phyloP scores from a whole-genome alignment of 2,113 vertebrate genomes.

The Trichomycterus rosablanca region DNA sequence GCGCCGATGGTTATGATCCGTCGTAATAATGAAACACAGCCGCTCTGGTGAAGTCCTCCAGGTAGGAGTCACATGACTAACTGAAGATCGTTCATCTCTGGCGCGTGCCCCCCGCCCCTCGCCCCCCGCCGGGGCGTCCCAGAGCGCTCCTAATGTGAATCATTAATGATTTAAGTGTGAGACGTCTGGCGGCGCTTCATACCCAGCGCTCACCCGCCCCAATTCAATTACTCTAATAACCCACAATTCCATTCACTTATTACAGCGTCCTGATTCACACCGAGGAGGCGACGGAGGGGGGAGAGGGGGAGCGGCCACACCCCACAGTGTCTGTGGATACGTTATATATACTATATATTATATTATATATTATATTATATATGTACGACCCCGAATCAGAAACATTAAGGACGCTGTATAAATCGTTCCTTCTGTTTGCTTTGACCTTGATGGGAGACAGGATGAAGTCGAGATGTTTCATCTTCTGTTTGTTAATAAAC shows the following conservation, averaged over 20 bases:
- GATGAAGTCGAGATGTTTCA: too few species aligned
- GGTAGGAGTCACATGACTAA: neutral
- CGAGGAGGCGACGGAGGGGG: neutral
- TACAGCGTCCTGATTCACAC: conserved; percentile 23
- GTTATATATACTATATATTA: too few species aligned
- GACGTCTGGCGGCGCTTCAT: conserved; percentile 27
- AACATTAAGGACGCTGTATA: too few species aligned
- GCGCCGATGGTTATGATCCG: neutral
- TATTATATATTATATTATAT: too few species aligned
- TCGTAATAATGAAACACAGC: neutral
- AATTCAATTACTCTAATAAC: conserved; percentile 42
- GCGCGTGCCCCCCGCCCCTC: too few species aligned
- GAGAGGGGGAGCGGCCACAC: neutral
- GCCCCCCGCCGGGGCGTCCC: neutral
- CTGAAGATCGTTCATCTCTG: neutral
- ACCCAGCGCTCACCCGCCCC: conserved; percentile 6
- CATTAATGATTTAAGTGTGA: conserved; percentile 38
- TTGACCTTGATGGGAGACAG: too few species aligned
- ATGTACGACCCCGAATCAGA: too few species aligned
- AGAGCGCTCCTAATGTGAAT: conserved; percentile 15
- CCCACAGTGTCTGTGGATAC: too few species aligned
- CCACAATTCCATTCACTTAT: conserved; percentile 31
- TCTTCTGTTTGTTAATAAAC: too few species aligned
- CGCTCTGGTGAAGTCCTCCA: neutral
- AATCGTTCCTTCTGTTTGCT: too few species aligned